Percentiles rank a stretch among this genome's conserved stretches.
phyloP scores from a whole-genome alignment of 92 coral and sea anemone genomes.

The Isaurus tuberculatus region DNA sequence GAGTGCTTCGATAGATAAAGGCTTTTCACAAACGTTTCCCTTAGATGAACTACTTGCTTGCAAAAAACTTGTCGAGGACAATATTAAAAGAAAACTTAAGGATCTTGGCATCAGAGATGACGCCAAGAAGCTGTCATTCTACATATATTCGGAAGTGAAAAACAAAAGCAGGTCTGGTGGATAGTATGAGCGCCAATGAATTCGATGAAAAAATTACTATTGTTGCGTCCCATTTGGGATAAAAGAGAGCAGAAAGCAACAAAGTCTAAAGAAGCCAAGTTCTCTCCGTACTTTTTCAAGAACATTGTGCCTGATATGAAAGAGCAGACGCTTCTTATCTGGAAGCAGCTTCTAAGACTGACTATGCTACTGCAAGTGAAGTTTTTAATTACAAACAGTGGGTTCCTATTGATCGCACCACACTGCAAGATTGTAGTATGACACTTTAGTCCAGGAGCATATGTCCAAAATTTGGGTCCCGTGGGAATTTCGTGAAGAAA shows the following conservation, averaged over 20 bases:
- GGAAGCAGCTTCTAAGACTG: too few species aligned
- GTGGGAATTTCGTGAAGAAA: too few species aligned
- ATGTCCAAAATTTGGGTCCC: too few species aligned
- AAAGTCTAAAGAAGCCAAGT: slow-evolving; percentile 34
- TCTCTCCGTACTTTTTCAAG: slow-evolving; percentile 22
- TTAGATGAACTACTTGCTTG: slow-evolving; percentile 47
- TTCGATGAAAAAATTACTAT: slow-evolving; percentile 50
- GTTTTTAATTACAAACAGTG: too few species aligned
- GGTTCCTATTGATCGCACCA: too few species aligned
- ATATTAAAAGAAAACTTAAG: slow-evolving; percentile 49
- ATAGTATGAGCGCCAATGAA: slow-evolving; percentile 28
- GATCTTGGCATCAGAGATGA: slow-evolving; percentile 37
- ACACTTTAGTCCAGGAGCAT: too few species aligned
- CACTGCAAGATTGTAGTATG: too few species aligned
- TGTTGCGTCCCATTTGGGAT: slow-evolving; percentile 37
- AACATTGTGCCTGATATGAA: slow-evolving; percentile 43
- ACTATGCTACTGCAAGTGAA: too few species aligned
- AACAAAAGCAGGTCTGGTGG: slow-evolving; percentile 36
- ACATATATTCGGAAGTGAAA: slow-evolving; percentile 55
- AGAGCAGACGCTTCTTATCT: neutral
- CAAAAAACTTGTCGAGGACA: slow-evolving; percentile 53
- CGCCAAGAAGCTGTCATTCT: slow-evolving; percentile 31
- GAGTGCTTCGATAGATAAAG: slow-evolving; percentile 52
- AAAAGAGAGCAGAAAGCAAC: slow-evolving; percentile 10
- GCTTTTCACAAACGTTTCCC: slow-evolving; percentile 36